phyloP scores from a whole-genome alignment of 2,113 vertebrate species.

The Heptranchias perlo region DNA sequence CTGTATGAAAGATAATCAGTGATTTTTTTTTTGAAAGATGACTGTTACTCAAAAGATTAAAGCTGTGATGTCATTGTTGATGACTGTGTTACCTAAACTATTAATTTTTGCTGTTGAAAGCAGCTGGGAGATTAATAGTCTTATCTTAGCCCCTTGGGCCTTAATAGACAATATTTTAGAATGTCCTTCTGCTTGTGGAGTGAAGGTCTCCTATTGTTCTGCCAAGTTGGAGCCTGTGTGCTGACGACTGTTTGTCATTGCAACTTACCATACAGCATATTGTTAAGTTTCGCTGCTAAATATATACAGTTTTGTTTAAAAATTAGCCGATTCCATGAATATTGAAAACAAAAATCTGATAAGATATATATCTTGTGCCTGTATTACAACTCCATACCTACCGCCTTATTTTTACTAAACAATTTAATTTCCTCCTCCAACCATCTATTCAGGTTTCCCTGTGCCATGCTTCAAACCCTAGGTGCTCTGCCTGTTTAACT shows the following conservation, averaged over 20 bases:
- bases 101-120: background rate
- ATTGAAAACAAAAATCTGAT: background rate
- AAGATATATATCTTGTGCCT: background rate
- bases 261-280: background rate
- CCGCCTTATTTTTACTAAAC: background rate
- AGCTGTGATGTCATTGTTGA: background rate
- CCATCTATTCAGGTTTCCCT: background rate
- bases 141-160: background rate
- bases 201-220: background rate
- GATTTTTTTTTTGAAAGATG: background rate
- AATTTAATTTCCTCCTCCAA: background rate
- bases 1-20: background rate
- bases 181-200: background rate
- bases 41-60: background rate
- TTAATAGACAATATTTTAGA: background rate
- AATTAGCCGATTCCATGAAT: background rate
- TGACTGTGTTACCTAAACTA: background rate
- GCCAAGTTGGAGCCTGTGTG: background rate
- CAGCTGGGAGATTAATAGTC: background rate
- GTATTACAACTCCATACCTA: background rate
- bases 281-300: background rate
- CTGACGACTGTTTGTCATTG: background rate
- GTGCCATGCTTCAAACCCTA: background rate
- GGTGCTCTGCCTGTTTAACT: background rate
- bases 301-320: background rate